phyloP scores from a whole-genome alignment of 2,888 invertebrate genomes.

The Phorcus lineatus region DNA sequence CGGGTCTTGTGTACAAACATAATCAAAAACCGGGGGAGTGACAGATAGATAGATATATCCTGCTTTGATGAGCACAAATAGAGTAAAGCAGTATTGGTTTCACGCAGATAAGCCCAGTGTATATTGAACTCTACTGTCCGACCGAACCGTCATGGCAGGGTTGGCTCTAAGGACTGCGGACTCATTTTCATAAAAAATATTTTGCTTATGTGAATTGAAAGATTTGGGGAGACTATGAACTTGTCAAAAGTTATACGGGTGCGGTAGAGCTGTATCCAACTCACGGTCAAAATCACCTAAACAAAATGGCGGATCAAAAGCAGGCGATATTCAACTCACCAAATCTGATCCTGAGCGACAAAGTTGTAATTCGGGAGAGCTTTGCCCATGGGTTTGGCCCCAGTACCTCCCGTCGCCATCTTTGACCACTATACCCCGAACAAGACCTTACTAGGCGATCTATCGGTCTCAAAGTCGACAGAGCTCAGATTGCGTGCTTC shows the following conservation, averaged over 20 bases:
- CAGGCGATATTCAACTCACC: conserved; percentile 54
- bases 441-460: background rate
- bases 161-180: no score
- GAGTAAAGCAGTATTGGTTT: no score
- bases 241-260: background rate
- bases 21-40: no score
- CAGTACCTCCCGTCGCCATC: conserved; percentile 29
- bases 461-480: background rate
- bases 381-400: conserved; percentile 36
- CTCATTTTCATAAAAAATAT: no score
- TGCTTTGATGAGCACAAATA: no score
- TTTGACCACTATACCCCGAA: background rate
- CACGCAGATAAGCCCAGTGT: no score
- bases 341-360: conserved; percentile 72
- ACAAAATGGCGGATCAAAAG: conserved; percentile 1
- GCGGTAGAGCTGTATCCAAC: background rate
- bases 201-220: background rate
- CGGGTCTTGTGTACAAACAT: no score
- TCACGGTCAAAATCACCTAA: background rate
- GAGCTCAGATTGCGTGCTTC: background rate
- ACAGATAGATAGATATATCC: no score
- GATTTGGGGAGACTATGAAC: background rate
- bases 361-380: conserved; percentile 68
- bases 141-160: no score
- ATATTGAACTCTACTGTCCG: no score